These are phyloP conservation scores for Lagocephalus sceleratus DNA, from an alignment of 2,797 vertebrate genomes.

Conservation along the genomic window DNA sequence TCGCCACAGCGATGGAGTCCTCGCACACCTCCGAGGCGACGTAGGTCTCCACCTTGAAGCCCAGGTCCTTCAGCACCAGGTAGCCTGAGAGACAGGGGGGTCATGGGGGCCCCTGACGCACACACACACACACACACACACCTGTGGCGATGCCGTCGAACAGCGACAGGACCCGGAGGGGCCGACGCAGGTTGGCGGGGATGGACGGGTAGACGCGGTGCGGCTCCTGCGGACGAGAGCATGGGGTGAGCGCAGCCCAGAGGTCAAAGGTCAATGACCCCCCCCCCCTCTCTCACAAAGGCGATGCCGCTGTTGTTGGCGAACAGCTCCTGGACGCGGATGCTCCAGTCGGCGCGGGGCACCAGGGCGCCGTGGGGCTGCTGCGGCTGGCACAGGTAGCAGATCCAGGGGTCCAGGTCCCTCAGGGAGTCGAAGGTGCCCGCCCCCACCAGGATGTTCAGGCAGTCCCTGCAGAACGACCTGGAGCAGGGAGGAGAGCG, in stretches of 20 bases:
- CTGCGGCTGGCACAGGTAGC: slow-evolving; percentile 86
- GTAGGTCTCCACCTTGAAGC: slow-evolving; percentile 88
- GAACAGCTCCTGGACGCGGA: slow-evolving; percentile 86
- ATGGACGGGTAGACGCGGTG: slow-evolving; percentile 89
- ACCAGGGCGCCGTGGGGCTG: slow-evolving; percentile 72
- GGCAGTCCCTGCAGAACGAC: slow-evolving; percentile 87
- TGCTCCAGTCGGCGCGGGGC: slow-evolving; percentile 85
- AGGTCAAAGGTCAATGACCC: too few species aligned
- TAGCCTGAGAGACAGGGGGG: slow-evolving; percentile 81
- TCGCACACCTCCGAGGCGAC: slow-evolving; percentile 89
- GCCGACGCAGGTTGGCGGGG: slow-evolving; percentile 78
- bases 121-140: too few species aligned
- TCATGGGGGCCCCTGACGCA: too few species aligned
- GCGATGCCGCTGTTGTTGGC: slow-evolving; percentile 83
- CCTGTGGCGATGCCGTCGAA: slow-evolving; percentile 92
- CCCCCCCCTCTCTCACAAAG: slow-evolving; percentile 82
- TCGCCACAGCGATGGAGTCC: slow-evolving; percentile 77
- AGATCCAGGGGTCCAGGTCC: slow-evolving; percentile 89
- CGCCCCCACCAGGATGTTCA: slow-evolving; percentile 82
- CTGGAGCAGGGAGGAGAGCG: slow-evolving; percentile 50
- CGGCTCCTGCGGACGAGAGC: slow-evolving; percentile 75
- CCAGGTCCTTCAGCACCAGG: slow-evolving; percentile 87
- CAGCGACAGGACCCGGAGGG: slow-evolving; percentile 86
- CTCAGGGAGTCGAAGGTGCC: slow-evolving; percentile 78
- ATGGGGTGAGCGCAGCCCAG: too few species aligned